Percentiles rank a stretch among this genome's conserved stretches.
Evolutionary conservation across 1,140 invertebrate species (phyloP).

Genomic region (Marisa cornuarietis): DNA sequence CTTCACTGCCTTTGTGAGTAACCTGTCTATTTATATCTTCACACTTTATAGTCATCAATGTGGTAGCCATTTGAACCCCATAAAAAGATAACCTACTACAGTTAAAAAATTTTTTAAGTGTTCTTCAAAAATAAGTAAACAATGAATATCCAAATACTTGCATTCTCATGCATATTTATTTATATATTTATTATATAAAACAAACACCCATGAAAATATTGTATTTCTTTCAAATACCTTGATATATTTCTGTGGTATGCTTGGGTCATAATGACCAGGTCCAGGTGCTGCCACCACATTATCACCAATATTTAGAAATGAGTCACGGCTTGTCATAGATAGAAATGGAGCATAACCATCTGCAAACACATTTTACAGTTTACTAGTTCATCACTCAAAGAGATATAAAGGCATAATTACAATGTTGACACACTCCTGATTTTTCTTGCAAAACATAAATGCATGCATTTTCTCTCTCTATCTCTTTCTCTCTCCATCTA

Average conservation of each 20-base stretch:
- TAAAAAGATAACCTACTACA: too few relatives aligned
- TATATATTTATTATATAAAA: background rate
- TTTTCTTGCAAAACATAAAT: background rate
- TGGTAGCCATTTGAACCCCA: too few relatives aligned
- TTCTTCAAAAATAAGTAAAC: too few relatives aligned
- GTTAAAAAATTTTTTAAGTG: too few relatives aligned
- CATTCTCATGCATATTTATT: background rate
- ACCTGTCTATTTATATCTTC: too few relatives aligned
- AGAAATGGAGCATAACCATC: constrained; percentile 68
- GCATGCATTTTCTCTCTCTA: background rate
- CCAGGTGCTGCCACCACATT: constrained; percentile 64
- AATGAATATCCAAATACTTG: too few relatives aligned
- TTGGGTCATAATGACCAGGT: constrained; percentile 65
- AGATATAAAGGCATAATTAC: background rate
- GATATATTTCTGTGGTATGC: constrained; percentile 44
- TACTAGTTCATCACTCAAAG: background rate
- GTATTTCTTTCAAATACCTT: constrained; percentile 42
- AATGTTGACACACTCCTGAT: background rate
- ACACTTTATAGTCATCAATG: too few relatives aligned
- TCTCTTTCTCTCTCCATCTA: too few relatives aligned
- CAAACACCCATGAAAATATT: background rate
- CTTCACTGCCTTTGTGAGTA: too few relatives aligned
- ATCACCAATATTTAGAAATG: constrained; percentile 60
- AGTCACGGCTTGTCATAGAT: constrained; percentile 64
- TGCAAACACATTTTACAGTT: constrained; percentile 27